Percentiles rank a stretch among this genome's conserved stretches.
These are phyloP conservation scores for Drosophila buzzatii DNA, from an alignment of 2,888 invertebrate species.

Conservation along the genomic window DNA sequence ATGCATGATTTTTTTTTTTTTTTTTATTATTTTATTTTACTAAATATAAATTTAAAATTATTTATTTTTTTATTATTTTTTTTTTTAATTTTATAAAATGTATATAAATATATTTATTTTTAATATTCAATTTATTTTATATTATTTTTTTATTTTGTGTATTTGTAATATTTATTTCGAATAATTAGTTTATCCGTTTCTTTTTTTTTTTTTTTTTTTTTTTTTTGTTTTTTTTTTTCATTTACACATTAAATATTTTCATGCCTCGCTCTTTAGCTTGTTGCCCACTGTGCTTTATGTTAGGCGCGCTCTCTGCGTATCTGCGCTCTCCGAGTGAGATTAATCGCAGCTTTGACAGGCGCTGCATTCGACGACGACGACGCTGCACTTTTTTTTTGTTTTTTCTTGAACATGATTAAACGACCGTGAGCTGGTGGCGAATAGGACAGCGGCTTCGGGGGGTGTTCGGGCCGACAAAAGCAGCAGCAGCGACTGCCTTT, in stretches of 20 bases:
- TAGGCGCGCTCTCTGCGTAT: constrained; percentile 31
- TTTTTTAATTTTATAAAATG: no score
- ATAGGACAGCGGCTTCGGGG: neutral
- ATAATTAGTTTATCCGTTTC: neutral
- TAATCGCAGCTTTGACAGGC: constrained; percentile 82
- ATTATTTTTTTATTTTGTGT: neutral
- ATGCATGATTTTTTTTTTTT: no score
- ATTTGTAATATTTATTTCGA: neutral
- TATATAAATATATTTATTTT: neutral
- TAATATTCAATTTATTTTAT: neutral
- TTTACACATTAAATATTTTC: constrained; percentile 4
- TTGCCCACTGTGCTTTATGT: constrained; percentile 29
- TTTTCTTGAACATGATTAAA: constrained; percentile 65
- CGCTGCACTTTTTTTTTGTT: constrained; percentile 60
- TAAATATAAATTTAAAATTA: no score
- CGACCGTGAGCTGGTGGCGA: constrained; percentile 39
- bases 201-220: no score
- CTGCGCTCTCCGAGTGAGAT: constrained; percentile 80
- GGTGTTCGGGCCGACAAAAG: constrained; percentile 11
- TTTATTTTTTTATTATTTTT: no score
- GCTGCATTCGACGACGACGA: constrained; percentile 61
- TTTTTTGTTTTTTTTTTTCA: neutral
- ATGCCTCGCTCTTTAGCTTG: neutral
- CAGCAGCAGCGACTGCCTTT: constrained; percentile 55
- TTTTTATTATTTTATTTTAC: no score